Base-by-base conservation (phyloP, 1,140 invertebrate genomes). In the Leptinotarsa defecta region DNA sequence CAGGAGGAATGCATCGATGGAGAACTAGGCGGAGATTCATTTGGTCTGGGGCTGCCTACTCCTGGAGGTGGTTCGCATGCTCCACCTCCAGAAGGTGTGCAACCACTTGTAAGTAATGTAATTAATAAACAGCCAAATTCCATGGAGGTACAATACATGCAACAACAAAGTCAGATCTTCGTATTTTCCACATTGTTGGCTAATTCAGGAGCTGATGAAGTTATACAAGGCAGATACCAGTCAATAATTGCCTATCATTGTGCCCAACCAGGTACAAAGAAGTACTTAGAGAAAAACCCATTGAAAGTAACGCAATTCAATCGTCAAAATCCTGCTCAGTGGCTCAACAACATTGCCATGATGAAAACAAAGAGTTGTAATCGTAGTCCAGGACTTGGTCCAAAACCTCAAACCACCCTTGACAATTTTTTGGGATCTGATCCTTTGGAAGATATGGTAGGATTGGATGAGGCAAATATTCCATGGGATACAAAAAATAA, bases 131-230 rank as follows among this genome's bases (percentile, higher is more conserved):
- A 94, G 85, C 91, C 93, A 73, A 92, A 91, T 77, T 93, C 91
- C 79, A 92, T 92, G 89, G 93, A 91, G 87, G 91, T 92, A 77
- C 91, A 94, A 83, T 94, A 94, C 81, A 94, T 95, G 94, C 96
- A 98, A 87, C 96, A 98, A 85, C 96, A 98, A 86, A 98, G 94
- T 88, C 96, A 98, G 86, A 96, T 99, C 83, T 99, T 98, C 91
- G 97, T 99, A 71, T 99, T 99, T 88, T 96, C 95, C 13, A 98
- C 97, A 1, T 87, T 91, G 78, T 86, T 98, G 84, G 97, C 97
- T 0, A 99, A 99, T 86, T 94, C 96, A 83, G 96, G 95, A 15
- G 96, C 97, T 2, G 96, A 98, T 81, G 91, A 94, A 6, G 96
- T 98, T 19, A 86, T 96, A 74, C 91, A 93, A 78, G 95, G 96